Evolutionary conservation across 2,113 vertebrate genomes (phyloP).

Genomic region (Geococcyx californianus): DNA sequence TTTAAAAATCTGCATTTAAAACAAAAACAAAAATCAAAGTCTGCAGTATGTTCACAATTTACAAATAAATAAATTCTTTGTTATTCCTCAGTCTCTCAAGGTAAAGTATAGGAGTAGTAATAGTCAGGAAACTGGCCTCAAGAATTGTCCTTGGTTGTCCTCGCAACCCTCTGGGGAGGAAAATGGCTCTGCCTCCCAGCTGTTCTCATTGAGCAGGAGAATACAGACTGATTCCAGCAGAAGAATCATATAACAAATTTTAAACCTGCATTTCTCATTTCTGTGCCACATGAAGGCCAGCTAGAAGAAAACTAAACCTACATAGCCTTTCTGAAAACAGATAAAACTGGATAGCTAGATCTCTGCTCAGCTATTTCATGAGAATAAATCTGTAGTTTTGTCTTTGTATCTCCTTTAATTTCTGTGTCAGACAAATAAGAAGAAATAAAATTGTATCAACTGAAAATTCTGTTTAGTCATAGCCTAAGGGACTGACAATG

Average conservation of each 20-base stretch:
- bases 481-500: not conserved
- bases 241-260: not conserved
- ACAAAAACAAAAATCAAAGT: not conserved
- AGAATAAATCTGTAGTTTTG: not conserved
- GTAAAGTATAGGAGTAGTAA: not conserved
- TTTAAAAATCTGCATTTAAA: not conserved
- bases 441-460: rapidly evolving
- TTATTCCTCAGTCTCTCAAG: not conserved
- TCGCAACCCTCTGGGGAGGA: not conserved
- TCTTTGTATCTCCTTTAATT: not conserved
- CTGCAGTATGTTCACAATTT: not conserved
- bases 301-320: not conserved
- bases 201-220: not conserved
- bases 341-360: not conserved
- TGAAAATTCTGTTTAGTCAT: not conserved
- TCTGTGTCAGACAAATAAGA: not conserved
- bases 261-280: not conserved
- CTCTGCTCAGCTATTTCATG: not conserved
- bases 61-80: not conserved
- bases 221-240: not conserved
- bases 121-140: not conserved
- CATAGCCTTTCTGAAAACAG: not conserved
- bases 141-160: not conserved
- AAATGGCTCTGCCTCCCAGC: not conserved
- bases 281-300: not conserved